phyloP scores from a whole-genome alignment of 2,888 invertebrate species.

The Andrena chrysosceles region DNA sequence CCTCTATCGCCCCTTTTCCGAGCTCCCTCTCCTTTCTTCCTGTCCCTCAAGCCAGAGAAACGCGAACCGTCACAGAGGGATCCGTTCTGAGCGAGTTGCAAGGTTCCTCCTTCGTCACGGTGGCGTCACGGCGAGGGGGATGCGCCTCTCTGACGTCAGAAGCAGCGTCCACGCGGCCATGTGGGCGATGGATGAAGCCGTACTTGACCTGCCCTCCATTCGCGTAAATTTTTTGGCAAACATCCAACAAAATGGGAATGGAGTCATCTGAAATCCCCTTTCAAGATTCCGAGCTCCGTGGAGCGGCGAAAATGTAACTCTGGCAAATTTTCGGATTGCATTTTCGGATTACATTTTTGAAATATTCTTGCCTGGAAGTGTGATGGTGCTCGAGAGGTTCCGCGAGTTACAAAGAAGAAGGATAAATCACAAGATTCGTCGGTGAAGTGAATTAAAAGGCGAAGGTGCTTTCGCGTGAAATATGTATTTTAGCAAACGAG shows the following conservation, averaged over 20 bases:
- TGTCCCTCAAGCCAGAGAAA: background rate
- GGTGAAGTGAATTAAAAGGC: background rate
- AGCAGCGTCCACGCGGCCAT: slow-evolving; percentile 11
- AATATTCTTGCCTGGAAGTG: background rate
- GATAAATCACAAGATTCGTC: no score
- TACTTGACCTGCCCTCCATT: slow-evolving; percentile 50
- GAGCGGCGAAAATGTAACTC: background rate
- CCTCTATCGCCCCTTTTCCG: slow-evolving; percentile 6
- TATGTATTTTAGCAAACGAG: slow-evolving; percentile 2
- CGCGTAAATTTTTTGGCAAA: slow-evolving; percentile 2
- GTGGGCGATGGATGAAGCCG: slow-evolving; percentile 51
- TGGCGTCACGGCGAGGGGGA: background rate
- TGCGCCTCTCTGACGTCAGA: slow-evolving; percentile 22
- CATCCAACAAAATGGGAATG: background rate
- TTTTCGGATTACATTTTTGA: background rate
- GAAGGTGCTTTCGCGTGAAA: slow-evolving; percentile 2
- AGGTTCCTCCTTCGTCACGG: slow-evolving; percentile 19
- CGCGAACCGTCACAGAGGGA: background rate
- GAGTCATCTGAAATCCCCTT: background rate
- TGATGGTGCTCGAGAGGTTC: background rate
- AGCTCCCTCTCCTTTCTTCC: background rate
- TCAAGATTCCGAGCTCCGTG: background rate
- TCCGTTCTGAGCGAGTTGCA: background rate
- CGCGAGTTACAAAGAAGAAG: background rate
- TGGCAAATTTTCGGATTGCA: background rate